Conservation (phyloP, 35 echinoderm and acorn worm genomes). For the Holothuria glaberrima region DNA sequence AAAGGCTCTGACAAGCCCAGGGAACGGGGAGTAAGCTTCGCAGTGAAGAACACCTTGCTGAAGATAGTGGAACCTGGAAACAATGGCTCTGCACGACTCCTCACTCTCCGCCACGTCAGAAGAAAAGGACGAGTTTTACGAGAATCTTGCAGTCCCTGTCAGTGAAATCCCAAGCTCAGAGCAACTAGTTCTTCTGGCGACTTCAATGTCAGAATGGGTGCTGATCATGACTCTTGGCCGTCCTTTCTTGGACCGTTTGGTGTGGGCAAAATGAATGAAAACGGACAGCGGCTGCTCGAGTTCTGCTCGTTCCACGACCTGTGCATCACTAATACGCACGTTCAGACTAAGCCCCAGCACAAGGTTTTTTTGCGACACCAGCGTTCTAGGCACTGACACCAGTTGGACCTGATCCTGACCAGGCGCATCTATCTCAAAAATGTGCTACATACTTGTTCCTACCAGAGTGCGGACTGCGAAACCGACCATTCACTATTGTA, state of each 20-base stretch:
- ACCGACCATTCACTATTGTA: conserved; percentile 65
- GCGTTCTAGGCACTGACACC: conserved; percentile 68
- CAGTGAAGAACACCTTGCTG: background rate
- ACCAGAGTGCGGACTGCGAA: conserved; percentile 70
- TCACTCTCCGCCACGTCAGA: background rate
- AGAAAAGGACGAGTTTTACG: background rate
- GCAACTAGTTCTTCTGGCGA: conserved; percentile 26
- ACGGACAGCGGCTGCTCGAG: conserved; percentile 54
- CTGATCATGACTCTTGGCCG: conserved; percentile 54
- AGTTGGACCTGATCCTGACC: conserved; percentile 49
- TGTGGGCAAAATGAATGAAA: conserved; percentile 29
- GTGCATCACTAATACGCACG: conserved; percentile 38
- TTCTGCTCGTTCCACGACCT: conserved; percentile 48
- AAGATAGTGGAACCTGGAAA: background rate
- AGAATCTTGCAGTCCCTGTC: background rate
- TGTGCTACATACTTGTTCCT: conserved; percentile 55
- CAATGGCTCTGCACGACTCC: background rate
- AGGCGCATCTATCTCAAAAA: conserved; percentile 29
- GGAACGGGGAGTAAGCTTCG: background rate
- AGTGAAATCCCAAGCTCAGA: background rate
- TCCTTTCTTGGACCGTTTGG: background rate
- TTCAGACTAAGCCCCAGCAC: conserved; percentile 47
- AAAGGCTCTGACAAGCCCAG: background rate
- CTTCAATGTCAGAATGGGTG: conserved; percentile 29
- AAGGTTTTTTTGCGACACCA: conserved; percentile 69